Evolutionary conservation across 1,140 invertebrate species (phyloP).

Genomic region (Parasteatoda tepidariorum): DNA sequence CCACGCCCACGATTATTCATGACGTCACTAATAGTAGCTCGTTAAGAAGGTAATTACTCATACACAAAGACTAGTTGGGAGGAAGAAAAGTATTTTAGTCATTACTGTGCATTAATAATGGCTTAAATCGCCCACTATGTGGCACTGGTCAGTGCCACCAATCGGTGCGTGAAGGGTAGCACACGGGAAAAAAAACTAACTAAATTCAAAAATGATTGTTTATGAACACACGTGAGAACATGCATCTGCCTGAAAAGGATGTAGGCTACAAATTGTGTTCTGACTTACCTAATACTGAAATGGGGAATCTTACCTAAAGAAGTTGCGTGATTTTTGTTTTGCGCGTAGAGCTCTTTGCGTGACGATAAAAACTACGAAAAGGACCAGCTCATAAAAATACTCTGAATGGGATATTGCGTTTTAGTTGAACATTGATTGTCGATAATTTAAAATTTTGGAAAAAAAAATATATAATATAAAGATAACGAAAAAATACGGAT

Average conservation of each 20-base stretch:
- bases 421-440: no score
- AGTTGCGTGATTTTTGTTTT: not conserved
- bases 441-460: no score
- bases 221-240: not conserved
- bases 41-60: slow-evolving; percentile 58
- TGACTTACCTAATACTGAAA: no score
- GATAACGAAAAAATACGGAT: no score
- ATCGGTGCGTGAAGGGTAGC: slow-evolving; percentile 2
- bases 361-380: not conserved
- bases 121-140: slow-evolving; percentile 28
- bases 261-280: not conserved
- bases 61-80: not conserved
- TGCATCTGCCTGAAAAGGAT: not conserved
- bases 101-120: slow-evolving; percentile 55
- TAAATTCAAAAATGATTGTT: not conserved
- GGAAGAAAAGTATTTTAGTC: slow-evolving; percentile 32
- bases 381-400: no score
- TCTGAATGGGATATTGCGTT: no score
- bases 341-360: not conserved
- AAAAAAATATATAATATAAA: no score
- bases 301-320: not conserved
- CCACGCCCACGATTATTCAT: slow-evolving; percentile 27
- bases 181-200: not conserved
- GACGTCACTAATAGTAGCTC: slow-evolving; percentile 57
- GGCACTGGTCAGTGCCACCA: slow-evolving; percentile 12